These are phyloP conservation scores for Xestobium rufovillosum DNA, from an alignment of 2,888 invertebrate genomes.

Conservation along the genomic window DNA sequence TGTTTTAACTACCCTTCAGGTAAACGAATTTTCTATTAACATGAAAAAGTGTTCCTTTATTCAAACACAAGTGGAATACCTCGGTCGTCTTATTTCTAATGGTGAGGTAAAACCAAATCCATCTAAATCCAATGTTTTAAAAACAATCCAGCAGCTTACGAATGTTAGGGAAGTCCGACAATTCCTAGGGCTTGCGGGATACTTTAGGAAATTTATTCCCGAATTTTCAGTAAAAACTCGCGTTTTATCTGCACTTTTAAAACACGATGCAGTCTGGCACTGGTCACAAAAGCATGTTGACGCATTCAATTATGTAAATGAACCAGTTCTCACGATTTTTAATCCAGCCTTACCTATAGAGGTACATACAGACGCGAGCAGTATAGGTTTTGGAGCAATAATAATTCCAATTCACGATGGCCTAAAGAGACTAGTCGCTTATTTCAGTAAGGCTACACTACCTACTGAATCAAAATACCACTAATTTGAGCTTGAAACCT, in stretches of 20 bases:
- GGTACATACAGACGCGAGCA: background rate
- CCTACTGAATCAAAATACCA: slow-evolving; percentile 9
- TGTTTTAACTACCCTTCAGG: background rate
- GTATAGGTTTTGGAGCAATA: background rate
- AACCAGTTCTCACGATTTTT: no score
- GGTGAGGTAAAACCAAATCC: slow-evolving; percentile 15
- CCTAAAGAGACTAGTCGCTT: background rate
- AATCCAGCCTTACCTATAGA: slow-evolving; percentile 1
- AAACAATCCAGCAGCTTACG: slow-evolving; percentile 11
- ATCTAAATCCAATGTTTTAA: slow-evolving; percentile 14
- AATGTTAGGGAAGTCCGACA: slow-evolving; percentile 17
- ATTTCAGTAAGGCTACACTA: no score
- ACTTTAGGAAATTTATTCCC: no score
- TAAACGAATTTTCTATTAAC: slow-evolving; percentile 16
- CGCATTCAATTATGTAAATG: no score
- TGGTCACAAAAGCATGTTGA: no score
- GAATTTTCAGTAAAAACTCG: no score
- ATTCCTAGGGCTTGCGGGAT: no score
- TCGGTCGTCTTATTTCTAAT: slow-evolving; percentile 12
- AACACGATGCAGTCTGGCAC: no score
- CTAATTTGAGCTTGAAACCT: slow-evolving; percentile 9
- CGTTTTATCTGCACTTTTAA: no score
- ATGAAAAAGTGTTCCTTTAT: slow-evolving; percentile 17
- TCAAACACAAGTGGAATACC: slow-evolving; percentile 12
- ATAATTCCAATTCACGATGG: background rate